A percentile compares a stretch with the other conserved stretches of the same genome.
Evolutionary conservation across 2,888 invertebrate species (phyloP).

Genomic region (Opisthograptis luteolata): DNA sequence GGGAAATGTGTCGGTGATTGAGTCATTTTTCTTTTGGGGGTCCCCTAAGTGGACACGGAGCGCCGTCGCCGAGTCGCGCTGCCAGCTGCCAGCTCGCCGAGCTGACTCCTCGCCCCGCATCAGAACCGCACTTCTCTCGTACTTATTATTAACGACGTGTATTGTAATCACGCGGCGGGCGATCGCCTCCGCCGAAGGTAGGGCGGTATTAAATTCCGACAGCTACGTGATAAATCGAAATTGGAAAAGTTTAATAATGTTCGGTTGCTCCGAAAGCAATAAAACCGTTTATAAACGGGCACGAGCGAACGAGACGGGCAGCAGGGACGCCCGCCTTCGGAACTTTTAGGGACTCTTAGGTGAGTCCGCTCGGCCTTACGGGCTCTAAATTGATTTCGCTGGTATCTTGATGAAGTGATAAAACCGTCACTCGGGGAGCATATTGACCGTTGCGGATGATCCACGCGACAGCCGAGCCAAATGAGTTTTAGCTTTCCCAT

Average conservation of each 20-base stretch:
- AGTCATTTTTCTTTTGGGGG: constrained; percentile 39
- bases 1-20: constrained; percentile 34
- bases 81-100: constrained; percentile 36
- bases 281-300: constrained; percentile 85
- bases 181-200: constrained; percentile 84
- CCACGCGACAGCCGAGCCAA: constrained; percentile 29
- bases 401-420: constrained; percentile 78
- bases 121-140: constrained; percentile 64
- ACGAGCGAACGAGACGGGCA: constrained; percentile 81
- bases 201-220: constrained; percentile 85
- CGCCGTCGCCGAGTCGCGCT: constrained; percentile 26
- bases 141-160: constrained; percentile 84
- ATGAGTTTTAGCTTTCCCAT: constrained; percentile 11
- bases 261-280: constrained; percentile 85
- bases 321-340: constrained; percentile 80
- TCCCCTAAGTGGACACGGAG: constrained; percentile 17
- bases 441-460: constrained; percentile 41
- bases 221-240: constrained; percentile 85
- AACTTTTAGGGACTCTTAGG: constrained; percentile 82
- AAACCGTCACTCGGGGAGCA: constrained; percentile 56
- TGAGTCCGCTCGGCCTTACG: constrained; percentile 71
- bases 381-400: constrained; percentile 77
- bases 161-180: constrained; percentile 84
- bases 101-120: constrained; percentile 45
- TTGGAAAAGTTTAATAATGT: constrained; percentile 86